A percentile compares a stretch with the other conserved stretches of the same genome.
phyloP scores from a whole-genome alignment of 2,113 vertebrate species.

The Xyrauchen texanus region DNA sequence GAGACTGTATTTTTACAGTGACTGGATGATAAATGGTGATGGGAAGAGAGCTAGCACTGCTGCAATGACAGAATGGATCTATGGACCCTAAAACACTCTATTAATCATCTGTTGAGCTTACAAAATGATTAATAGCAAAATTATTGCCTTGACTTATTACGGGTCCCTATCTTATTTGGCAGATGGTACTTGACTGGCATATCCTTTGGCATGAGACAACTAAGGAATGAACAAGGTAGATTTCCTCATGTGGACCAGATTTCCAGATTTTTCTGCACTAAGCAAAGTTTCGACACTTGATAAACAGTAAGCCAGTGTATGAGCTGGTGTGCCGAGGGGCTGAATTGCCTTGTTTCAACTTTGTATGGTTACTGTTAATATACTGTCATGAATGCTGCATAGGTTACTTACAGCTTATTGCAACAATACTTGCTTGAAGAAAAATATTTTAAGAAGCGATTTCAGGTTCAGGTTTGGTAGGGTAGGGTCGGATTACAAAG shows the following conservation, averaged over 20 bases:
- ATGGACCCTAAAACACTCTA: slow-evolving; percentile 11
- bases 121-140: slow-evolving; percentile 29
- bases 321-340: too few species aligned
- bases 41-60: slow-evolving; percentile 1
- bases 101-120: slow-evolving; percentile 25
- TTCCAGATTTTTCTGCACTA: neutral
- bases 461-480: too few species aligned
- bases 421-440: too few species aligned
- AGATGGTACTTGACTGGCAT: neutral
- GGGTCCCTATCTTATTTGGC: slow-evolving; percentile 12
- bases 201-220: neutral
- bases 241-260: neutral
- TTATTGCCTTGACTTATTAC: slow-evolving; percentile 14
- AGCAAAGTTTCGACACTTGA: too few species aligned
- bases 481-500: too few species aligned
- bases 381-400: too few species aligned
- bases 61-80: slow-evolving; percentile 16
- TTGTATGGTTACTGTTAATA: too few species aligned
- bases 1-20: neutral
- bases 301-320: too few species aligned
- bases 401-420: too few species aligned
- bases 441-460: too few species aligned
- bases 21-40: slow-evolving; percentile 21
- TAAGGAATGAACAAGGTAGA: neutral
- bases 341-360: too few species aligned